Conservation (phyloP, 2,888 invertebrate genomes). For the Agriopis leucophaearia region DNA sequence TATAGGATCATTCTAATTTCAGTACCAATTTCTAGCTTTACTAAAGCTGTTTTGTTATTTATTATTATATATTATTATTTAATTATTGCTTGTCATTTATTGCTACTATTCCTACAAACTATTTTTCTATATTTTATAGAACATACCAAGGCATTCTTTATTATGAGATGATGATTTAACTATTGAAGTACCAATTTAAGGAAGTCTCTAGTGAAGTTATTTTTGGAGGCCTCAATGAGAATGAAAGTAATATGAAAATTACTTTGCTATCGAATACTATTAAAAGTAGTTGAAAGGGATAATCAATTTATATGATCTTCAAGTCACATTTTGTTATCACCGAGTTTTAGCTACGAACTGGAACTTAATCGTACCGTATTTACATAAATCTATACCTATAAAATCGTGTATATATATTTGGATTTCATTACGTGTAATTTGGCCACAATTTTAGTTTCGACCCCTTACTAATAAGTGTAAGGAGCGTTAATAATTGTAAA, state of each 20-base stretch:
- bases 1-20: slow-evolving; percentile 76
- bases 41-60: slow-evolving; percentile 74
- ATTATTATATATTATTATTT: slow-evolving; percentile 60
- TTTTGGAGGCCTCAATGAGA: slow-evolving; percentile 14
- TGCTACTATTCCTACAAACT: slow-evolving; percentile 77
- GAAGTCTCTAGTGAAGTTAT: slow-evolving; percentile 12
- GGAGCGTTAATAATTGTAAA: slow-evolving; percentile 77
- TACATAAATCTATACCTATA: slow-evolving; percentile 73
- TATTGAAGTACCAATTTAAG: slow-evolving; percentile 10
- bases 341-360: slow-evolving; percentile 40
- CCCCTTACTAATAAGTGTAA: slow-evolving; percentile 78
- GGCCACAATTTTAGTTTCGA: slow-evolving; percentile 84
- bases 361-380: slow-evolving; percentile 53
- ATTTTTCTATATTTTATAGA: slow-evolving; percentile 59
- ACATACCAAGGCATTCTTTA: slow-evolving; percentile 52
- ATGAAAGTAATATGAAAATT: slow-evolving; percentile 5
- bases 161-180: slow-evolving; percentile 43
- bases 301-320: slow-evolving; percentile 41
- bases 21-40: slow-evolving; percentile 83
- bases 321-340: slow-evolving; percentile 43
- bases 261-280: slow-evolving; percentile 18
- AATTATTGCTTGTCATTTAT: slow-evolving; percentile 83
- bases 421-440: slow-evolving; percentile 85
- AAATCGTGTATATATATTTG: slow-evolving; percentile 84
- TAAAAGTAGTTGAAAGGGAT: slow-evolving; percentile 28